These are phyloP conservation scores for Phycodurus eques DNA, from an alignment of 2,113 vertebrate species.

Conservation along the genomic window DNA sequence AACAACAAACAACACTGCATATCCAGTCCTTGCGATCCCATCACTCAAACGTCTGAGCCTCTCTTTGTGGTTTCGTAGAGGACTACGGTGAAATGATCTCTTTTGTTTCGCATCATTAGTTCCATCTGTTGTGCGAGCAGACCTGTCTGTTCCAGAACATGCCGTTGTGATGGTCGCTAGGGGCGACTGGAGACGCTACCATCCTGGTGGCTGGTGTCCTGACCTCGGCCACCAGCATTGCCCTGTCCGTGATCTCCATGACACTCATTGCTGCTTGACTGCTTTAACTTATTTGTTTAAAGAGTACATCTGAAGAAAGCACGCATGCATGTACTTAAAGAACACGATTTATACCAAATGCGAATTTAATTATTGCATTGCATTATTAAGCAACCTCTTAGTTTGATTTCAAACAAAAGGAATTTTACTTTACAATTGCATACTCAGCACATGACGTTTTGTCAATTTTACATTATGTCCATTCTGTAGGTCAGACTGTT, in stretches of 20 bases:
- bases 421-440: not conserved
- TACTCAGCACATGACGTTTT: not conserved
- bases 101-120: constrained; percentile 87
- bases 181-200: constrained; percentile 71
- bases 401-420: not conserved
- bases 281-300: constrained; percentile 64
- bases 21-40: constrained; percentile 65
- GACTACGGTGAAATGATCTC: constrained; percentile 79
- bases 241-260: constrained; percentile 53
- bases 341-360: constrained; percentile 25
- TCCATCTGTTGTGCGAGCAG: constrained; percentile 80
- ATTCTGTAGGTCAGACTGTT: constrained; percentile 48
- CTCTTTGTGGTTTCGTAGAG: constrained; percentile 73
- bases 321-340: constrained; percentile 9
- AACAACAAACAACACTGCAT: constrained; percentile 57
- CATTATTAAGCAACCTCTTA: not conserved
- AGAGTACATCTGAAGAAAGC: constrained; percentile 34
- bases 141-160: constrained; percentile 77
- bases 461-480: constrained; percentile 19
- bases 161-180: constrained; percentile 74
- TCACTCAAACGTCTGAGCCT: constrained; percentile 73
- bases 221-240: constrained; percentile 59
- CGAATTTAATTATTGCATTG: not conserved
- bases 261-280: constrained; percentile 50
- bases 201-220: constrained; percentile 65